phyloP scores from a whole-genome alignment of 2,888 invertebrate species.

The Xestia sexstrigata region DNA sequence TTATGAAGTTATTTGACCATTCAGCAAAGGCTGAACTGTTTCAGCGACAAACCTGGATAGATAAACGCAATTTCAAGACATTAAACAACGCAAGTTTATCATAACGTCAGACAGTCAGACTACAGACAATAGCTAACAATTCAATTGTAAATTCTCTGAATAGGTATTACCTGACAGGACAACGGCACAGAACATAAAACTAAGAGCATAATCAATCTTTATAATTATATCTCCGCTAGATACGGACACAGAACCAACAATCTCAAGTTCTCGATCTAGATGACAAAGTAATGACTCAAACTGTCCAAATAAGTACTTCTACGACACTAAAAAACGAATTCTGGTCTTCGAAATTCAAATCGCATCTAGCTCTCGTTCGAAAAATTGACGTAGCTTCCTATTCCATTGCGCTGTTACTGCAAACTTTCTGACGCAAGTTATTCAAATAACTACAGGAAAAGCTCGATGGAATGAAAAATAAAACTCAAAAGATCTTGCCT shows the following conservation, averaged over 20 bases:
- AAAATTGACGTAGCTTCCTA: slow-evolving; percentile 32
- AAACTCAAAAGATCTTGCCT: slow-evolving; percentile 32
- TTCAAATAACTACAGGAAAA: slow-evolving; percentile 35
- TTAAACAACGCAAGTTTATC: slow-evolving; percentile 3
- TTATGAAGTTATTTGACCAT: background rate
- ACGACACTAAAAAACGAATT: slow-evolving; percentile 50
- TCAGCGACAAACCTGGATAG: background rate
- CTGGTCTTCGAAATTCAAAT: slow-evolving; percentile 29
- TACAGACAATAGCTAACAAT: background rate
- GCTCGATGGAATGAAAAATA: slow-evolving; percentile 58
- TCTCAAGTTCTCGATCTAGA: slow-evolving; percentile 24
- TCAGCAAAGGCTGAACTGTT: background rate
- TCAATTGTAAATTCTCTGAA: slow-evolving; percentile 21
- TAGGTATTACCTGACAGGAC: slow-evolving; percentile 8
- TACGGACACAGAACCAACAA: slow-evolving; percentile 45
- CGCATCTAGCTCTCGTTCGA: slow-evolving; percentile 33
- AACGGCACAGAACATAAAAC: slow-evolving; percentile 20
- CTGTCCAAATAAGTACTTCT: slow-evolving; percentile 52
- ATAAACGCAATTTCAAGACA: background rate
- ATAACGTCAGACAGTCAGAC: background rate
- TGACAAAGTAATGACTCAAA: slow-evolving; percentile 54
- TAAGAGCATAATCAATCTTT: slow-evolving; percentile 48
- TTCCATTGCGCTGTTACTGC: slow-evolving; percentile 51
- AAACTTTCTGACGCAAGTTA: slow-evolving; percentile 23
- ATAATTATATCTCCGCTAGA: slow-evolving; percentile 31